Evolutionary conservation across 2,113 vertebrate genomes (phyloP), one percentile per base, ranked within the genome.

Genomic region (Semnornis frantzii): DNA sequence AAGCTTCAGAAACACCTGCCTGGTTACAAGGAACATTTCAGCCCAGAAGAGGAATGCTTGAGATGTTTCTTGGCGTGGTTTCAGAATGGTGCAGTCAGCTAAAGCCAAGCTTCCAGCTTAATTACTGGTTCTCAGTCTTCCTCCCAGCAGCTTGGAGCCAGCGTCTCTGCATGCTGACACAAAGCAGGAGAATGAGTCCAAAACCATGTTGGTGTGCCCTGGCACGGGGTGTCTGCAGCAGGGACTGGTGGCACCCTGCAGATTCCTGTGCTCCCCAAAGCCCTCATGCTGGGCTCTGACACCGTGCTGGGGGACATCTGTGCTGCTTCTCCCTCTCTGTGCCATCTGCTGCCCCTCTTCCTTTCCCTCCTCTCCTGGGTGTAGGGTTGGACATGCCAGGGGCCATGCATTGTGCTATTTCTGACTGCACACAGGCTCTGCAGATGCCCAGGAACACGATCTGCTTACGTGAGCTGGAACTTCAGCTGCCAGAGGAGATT

Each of bases 241-340:
- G 1, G 1, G 1, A 3, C 8, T 9, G 63, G 39, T 33, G 31
- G 3, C 28, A 12, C 5, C 69, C 69, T 1, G 1, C 55, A 46
- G 17, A 2, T 31, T 7, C 30, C 4, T 59, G 42, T 9, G 1
- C 19, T 54, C 66, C 55, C 1, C 0, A 15, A 7, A 5, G 21
- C 11, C 0, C 60, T 19, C 5, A 19, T 7, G 0, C 33, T 23
- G n/a, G 62, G 5, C 1, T 3, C 63, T 10, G 62, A 0, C 5
- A 1, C 82, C 42, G 58, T 23, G 1, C 23, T 9, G 50, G 60
- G 50, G 37, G 80, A 6, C 39, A 2, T 12, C 59, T 0, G 0
- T 25, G 28, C 86, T 54, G 69, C 52, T 28, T 9, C 39, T 72
- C 48, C 78, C 50, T 3, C 5, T 2, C 25, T 2, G 27, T 69